Conservation (phyloP, 2,888 invertebrate species). For the Agrilus mali region DNA sequence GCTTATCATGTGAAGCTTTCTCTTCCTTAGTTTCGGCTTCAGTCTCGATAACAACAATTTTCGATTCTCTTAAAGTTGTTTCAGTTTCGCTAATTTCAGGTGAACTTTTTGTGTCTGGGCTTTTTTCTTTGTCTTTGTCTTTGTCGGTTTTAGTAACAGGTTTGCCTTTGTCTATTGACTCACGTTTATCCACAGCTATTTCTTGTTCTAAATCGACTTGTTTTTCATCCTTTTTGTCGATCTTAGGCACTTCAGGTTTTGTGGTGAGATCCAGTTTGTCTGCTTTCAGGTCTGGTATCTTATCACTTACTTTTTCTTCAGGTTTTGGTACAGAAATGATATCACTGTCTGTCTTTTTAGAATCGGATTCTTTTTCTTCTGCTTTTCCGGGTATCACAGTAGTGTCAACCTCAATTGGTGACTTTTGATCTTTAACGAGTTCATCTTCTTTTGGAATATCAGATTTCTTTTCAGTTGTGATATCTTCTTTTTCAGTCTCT, state of each 20-base stretch:
- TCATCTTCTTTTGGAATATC: background rate
- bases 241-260: background rate
- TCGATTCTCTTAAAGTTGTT: background rate
- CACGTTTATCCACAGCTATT: background rate
- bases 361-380: background rate
- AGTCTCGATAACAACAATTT: constrained; percentile 4
- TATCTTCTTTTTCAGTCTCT: background rate
- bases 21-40: constrained; percentile 10
- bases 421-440: background rate
- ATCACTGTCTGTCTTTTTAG: no score
- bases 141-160: constrained; percentile 5
- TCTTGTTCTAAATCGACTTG: background rate
- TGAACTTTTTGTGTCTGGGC: constrained; percentile 2
- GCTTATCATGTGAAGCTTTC: constrained; percentile 1
- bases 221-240: background rate
- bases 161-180: constrained; percentile 8
- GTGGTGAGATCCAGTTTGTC: background rate
- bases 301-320: no score
- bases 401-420: no score
- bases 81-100: background rate
- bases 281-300: no score
- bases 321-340: no score
- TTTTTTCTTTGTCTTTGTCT: constrained; percentile 9
- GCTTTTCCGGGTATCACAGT: background rate
- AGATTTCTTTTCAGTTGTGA: background rate